phyloP scores from a whole-genome alignment of 2,113 vertebrate genomes.

The Hassar affinis region DNA sequence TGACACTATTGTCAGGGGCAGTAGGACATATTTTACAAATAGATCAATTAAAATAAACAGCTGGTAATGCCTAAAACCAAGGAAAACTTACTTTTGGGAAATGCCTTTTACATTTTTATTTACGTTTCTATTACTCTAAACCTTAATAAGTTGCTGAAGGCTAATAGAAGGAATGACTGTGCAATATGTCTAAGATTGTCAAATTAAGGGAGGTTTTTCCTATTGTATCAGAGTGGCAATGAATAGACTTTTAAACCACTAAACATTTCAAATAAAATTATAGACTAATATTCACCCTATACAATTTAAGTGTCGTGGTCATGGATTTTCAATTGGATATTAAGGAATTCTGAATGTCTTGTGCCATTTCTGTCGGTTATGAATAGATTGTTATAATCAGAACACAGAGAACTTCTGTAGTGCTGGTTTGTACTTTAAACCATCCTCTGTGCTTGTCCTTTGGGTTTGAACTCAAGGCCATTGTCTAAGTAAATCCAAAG shows the following conservation, averaged over 20 bases:
- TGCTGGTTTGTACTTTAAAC: slow-evolving; percentile 24
- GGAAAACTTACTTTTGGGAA: neutral
- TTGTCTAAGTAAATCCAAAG: slow-evolving; percentile 41
- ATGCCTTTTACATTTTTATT: neutral
- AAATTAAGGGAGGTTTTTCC: neutral
- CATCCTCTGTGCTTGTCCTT: neutral
- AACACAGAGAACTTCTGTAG: slow-evolving; percentile 24
- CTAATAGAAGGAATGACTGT: neutral
- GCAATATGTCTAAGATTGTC: neutral
- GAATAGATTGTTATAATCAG: neutral
- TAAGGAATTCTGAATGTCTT: neutral
- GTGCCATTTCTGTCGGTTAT: slow-evolving; percentile 11
- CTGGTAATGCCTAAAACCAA: neutral
- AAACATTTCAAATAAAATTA: slow-evolving; percentile 12
- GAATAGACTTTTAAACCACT: neutral
- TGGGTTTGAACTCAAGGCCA: slow-evolving; percentile 22
- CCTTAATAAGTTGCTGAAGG: neutral
- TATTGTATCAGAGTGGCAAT: neutral
- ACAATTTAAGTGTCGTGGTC: neutral
- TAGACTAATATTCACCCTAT: neutral
- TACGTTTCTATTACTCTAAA: neutral
- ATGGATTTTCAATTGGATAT: slow-evolving; percentile 2
- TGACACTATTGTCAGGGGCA: neutral
- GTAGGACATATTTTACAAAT: neutral
- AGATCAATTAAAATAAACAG: neutral